phyloP scores from a whole-genome alignment of 2,888 invertebrate species.

The Diaperis boleti region DNA sequence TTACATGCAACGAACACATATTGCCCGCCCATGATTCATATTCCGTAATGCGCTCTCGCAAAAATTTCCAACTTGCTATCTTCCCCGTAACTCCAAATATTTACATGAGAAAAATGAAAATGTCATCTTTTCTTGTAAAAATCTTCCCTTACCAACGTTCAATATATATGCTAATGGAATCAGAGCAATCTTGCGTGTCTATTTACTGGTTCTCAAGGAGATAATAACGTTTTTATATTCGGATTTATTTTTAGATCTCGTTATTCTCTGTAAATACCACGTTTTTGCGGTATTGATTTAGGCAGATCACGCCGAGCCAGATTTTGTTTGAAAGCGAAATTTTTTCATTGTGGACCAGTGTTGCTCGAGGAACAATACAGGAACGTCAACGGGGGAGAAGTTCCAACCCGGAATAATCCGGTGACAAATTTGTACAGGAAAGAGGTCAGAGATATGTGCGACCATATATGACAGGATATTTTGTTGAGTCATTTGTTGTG shows the following conservation, averaged over 20 bases:
- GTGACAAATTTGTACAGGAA: slow-evolving; percentile 24
- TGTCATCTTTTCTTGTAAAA: slow-evolving; percentile 41
- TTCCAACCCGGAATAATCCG: too few species aligned
- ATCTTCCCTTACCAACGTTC: slow-evolving; percentile 42
- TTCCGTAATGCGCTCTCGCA: background rate
- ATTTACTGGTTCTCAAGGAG: slow-evolving; percentile 48
- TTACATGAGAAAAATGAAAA: slow-evolving; percentile 47
- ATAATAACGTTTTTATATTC: slow-evolving; percentile 39
- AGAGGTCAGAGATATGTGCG: slow-evolving; percentile 11
- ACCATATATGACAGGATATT: slow-evolving; percentile 17
- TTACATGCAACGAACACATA: slow-evolving; percentile 7
- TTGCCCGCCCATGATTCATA: background rate
- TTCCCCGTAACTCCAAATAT: slow-evolving; percentile 29
- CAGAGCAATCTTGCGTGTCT: slow-evolving; percentile 50
- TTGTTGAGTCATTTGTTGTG: slow-evolving; percentile 18
- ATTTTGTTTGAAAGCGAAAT: too few species aligned
- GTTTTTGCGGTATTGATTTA: slow-evolving; percentile 9
- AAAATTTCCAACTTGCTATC: background rate
- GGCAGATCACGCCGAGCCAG: background rate
- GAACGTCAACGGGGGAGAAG: slow-evolving; percentile 21
- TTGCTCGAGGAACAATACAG: too few species aligned
- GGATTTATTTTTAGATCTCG: slow-evolving; percentile 19
- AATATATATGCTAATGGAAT: slow-evolving; percentile 55
- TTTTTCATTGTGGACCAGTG: too few species aligned
- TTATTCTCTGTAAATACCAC: slow-evolving; percentile 17